Evolutionary conservation across 2,797 vertebrate species (phyloP).

Genomic region (Pipistrellus pipistrellus): DNA sequence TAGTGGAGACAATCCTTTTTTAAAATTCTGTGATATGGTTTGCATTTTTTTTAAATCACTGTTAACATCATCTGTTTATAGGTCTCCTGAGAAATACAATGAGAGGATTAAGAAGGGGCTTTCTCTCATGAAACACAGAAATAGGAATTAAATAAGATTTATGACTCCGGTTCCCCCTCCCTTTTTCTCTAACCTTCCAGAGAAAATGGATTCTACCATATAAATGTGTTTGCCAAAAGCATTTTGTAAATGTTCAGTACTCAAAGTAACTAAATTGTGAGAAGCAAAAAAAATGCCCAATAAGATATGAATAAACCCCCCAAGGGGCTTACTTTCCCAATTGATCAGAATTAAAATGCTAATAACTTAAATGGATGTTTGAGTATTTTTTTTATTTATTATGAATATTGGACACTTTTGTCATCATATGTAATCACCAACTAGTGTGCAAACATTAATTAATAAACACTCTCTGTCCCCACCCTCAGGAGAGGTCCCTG

Average conservation of each 20-base stretch:
- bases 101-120: slow-evolving; percentile 56
- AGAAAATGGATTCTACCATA: slow-evolving; percentile 58
- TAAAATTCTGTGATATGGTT: slow-evolving; percentile 29
- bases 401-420: background rate
- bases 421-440: background rate
- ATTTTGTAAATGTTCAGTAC: slow-evolving; percentile 50
- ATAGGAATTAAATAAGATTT: slow-evolving; percentile 71
- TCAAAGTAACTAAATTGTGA: slow-evolving; percentile 59
- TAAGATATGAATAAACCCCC: background rate
- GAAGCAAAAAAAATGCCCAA: slow-evolving; percentile 56
- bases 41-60: slow-evolving; percentile 62
- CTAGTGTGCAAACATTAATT: slow-evolving; percentile 56
- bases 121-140: slow-evolving; percentile 57
- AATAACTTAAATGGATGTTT: background rate
- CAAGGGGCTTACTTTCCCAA: slow-evolving; percentile 36
- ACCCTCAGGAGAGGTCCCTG: background rate
- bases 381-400: slow-evolving; percentile 37
- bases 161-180: slow-evolving; percentile 60
- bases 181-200: slow-evolving; percentile 34
- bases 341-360: background rate
- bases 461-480: slow-evolving; percentile 20
- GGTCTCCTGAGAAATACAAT: slow-evolving; percentile 59
- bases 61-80: slow-evolving; percentile 62
- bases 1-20: background rate
- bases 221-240: slow-evolving; percentile 55